phyloP scores from a whole-genome alignment of 35 echinoderm and acorn worm genomes.

The Nesometra sesokonis region DNA sequence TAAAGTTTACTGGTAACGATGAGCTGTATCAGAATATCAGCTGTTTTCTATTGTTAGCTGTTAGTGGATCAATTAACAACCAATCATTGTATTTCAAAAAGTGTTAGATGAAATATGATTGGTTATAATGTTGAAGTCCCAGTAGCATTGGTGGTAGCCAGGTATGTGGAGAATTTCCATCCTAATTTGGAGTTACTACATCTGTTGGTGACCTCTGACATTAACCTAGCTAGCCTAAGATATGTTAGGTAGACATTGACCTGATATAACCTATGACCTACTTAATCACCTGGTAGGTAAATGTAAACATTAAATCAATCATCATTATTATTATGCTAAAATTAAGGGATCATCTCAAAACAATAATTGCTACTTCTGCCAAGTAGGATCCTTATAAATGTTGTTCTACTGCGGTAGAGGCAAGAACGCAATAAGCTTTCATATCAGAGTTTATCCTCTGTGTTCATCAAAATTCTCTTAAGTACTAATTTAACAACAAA shows the following conservation, averaged over 20 bases:
- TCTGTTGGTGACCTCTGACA: background rate
- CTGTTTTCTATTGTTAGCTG: background rate
- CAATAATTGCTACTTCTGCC: too few relatives aligned
- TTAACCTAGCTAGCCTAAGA: background rate
- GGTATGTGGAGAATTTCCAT: background rate
- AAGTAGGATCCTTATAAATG: too few relatives aligned
- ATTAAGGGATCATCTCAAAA: too few relatives aligned
- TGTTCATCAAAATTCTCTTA: too few relatives aligned
- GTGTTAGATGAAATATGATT: background rate
- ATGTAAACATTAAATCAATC: too few relatives aligned
- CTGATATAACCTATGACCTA: background rate
- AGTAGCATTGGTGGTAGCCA: background rate
- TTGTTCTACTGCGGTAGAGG: too few relatives aligned
- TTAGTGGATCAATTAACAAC: background rate
- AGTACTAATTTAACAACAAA: too few relatives aligned
- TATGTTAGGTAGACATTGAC: background rate
- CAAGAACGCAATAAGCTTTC: too few relatives aligned
- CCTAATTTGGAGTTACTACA: background rate
- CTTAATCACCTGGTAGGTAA: background rate
- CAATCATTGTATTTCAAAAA: background rate
- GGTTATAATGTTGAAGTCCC: background rate
- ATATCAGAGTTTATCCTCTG: too few relatives aligned
- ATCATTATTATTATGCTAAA: too few relatives aligned
- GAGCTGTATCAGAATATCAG: background rate
- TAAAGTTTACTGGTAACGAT: too few relatives aligned